Evolutionary conservation across 2,797 vertebrate genomes (phyloP).

Genomic region (Scolopax bukidnonensis): DNA sequence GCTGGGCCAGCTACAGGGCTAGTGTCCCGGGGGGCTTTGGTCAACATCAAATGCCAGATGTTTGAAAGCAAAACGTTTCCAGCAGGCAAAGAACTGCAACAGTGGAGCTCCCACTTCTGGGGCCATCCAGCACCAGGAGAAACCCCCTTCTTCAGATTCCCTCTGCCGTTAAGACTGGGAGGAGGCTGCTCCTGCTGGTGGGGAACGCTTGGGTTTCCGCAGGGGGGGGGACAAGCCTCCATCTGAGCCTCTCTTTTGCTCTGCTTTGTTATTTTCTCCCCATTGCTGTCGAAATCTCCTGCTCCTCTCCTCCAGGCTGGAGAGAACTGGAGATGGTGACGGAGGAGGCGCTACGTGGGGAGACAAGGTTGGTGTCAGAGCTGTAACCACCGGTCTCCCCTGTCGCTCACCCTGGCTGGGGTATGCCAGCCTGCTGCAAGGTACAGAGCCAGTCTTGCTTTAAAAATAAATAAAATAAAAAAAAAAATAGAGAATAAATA

Average conservation of each 20-base stretch:
- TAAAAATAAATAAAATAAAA: background rate
- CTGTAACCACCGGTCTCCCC: background rate
- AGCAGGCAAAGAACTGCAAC: background rate
- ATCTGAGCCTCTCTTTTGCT: background rate
- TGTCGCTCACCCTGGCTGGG: background rate
- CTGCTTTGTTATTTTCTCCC: rapidly evolving
- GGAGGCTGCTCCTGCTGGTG: background rate
- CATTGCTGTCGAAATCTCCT: background rate
- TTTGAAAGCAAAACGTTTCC: background rate
- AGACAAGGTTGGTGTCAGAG: background rate
- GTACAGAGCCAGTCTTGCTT: constrained; percentile 45
- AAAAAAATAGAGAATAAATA: constrained; percentile 57
- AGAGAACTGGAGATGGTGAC: background rate
- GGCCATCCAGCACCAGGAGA: background rate
- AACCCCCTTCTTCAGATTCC: background rate
- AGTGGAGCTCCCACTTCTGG: rapidly evolving
- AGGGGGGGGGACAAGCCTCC: background rate
- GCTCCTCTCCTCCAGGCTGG: background rate
- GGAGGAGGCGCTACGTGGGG: background rate
- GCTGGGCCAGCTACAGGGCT: background rate
- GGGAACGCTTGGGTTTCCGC: background rate
- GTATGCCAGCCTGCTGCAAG: background rate
- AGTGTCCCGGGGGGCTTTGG: background rate
- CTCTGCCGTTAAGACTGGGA: background rate
- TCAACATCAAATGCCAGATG: background rate